Base-by-base conservation (phyloP, 2,888 invertebrate genomes). In the Brenthis hecate region DNA sequence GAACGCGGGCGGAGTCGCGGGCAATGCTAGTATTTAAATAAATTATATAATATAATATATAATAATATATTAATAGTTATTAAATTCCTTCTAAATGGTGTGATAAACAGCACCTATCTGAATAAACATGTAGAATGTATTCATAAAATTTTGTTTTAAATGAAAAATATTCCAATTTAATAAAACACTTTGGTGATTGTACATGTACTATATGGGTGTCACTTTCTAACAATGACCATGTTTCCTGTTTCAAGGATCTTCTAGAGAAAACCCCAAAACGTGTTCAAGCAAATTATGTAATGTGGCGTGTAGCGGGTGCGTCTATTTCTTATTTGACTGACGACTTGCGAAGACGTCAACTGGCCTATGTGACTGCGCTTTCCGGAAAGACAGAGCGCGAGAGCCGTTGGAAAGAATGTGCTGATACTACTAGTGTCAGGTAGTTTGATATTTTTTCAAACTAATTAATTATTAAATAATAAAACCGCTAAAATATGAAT, bases 391-490 rank as follows among this genome's bases (percentile, higher is more conserved):
- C 97, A 0, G 97, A 97, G 82, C 93, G 97, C 67, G 97, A 97
- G 84, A 95, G 97, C 56, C 94, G 98, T 16, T 98, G 98, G 98
- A 98, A 98, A 91, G 97, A 98, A 84, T 98, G 98, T 82, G 95
- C 97, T 28, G 97, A 97, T 75, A 95, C 96, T 13, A 94, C 96
- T 36, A 94, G 96, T 72, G 95, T 95, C 80, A 96, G 96, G 96
- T 96, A 86, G 50, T 48, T 1, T n/a, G 47, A 55, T 64, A 64
- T 56, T 56, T 14, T 28, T 55, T 48, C 13, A 47, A 16, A 62
- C 4, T 28, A 8, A 5, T 47, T 13, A 47, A 47, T 19, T 51
- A 58, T 13, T 13, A 47, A 47, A 6, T 11, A 23, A 19, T 58
- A n/a, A 4, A 1, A 23, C 19, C 23, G n/a, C 56, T 13, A 6